phyloP scores from a whole-genome alignment of 2,888 invertebrate species.

The Hyposoter didymator region DNA sequence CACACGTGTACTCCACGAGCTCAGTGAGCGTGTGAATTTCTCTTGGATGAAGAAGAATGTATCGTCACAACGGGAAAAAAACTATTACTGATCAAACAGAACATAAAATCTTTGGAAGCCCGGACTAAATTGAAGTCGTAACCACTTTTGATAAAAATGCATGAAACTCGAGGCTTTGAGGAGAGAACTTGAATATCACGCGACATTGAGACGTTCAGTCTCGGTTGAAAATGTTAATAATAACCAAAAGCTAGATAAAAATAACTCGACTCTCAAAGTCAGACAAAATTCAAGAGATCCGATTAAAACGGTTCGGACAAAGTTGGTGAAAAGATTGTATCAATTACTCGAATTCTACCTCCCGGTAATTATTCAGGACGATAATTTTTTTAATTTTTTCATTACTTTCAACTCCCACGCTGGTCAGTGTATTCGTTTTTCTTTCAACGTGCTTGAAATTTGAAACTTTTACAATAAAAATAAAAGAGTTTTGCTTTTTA shows the following conservation, averaged over 20 bases:
- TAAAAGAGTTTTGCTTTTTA: background rate
- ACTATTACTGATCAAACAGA: background rate
- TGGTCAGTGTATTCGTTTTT: background rate
- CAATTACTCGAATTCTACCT: background rate
- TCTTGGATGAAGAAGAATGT: background rate
- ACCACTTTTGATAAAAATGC: background rate
- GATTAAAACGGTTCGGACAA: slow-evolving; percentile 9
- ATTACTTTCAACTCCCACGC: background rate
- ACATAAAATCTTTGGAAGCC: background rate
- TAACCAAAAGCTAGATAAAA: slow-evolving; percentile 34
- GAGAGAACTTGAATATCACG: background rate
- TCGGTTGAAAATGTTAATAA: slow-evolving; percentile 25
- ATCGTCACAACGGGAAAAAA: background rate
- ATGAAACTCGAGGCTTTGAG: background rate
- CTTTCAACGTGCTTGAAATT: background rate
- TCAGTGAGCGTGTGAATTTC: background rate
- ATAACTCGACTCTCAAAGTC: slow-evolving; percentile 28
- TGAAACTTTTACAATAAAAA: background rate
- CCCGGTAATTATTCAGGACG: background rate
- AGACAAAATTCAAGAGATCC: slow-evolving; percentile 20
- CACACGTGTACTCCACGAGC: slow-evolving; percentile 5
- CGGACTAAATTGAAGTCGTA: background rate
- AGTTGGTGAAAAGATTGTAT: slow-evolving; percentile 8
- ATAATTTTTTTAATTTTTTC: background rate
- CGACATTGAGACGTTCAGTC: slow-evolving; percentile 7